These are phyloP conservation scores for Hyperoodon ampullatus DNA, from an alignment of 2,113 vertebrate genomes.

Conservation along the genomic window DNA sequence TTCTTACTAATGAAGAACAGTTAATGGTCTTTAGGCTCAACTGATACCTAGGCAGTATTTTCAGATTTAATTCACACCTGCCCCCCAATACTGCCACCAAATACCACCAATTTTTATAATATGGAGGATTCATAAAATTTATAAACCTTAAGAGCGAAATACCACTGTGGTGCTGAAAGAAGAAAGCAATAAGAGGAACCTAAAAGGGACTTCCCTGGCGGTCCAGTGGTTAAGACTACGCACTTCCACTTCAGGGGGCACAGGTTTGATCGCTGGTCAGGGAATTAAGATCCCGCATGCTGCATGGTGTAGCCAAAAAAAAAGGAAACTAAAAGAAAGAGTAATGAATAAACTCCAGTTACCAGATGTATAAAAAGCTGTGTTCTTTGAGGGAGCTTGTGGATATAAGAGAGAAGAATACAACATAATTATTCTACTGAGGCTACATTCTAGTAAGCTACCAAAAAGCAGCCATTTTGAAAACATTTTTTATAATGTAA, in stretches of 20 bases:
- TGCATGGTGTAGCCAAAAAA: not conserved
- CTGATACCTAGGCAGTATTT: not conserved
- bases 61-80: not conserved
- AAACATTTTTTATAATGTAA: not conserved
- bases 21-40: not conserved
- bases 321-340: not conserved
- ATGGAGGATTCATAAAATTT: not conserved
- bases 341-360: not conserved
- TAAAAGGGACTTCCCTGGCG: not conserved
- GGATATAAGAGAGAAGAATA: not conserved
- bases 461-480: not conserved
- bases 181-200: not conserved
- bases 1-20: slow-evolving; percentile 4
- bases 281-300: not conserved
- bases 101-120: not conserved
- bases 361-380: not conserved
- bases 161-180: not conserved
- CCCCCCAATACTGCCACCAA: not conserved
- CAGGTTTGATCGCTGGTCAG: not conserved
- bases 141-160: not conserved
- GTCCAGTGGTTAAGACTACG: not conserved
- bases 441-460: not conserved
- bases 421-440: not conserved
- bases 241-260: not conserved
- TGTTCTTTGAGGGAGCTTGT: not conserved